Conservation (phyloP, 2,888 invertebrate genomes). For the Brachypterus glaber region DNA sequence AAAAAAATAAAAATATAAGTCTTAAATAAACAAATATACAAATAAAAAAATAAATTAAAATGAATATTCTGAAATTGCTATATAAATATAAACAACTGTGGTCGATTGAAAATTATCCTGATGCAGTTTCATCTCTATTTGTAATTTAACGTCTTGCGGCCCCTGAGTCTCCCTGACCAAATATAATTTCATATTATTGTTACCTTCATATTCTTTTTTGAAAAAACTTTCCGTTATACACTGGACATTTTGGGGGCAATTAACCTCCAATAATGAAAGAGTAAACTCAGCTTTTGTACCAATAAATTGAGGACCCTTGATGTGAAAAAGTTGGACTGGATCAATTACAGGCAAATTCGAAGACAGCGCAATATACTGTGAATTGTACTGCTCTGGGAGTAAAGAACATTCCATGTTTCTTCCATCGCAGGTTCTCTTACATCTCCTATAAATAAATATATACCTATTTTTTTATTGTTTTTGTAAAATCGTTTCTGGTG, state of each 20-base stretch:
- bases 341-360: conserved; percentile 61
- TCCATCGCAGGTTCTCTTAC: conserved; percentile 62
- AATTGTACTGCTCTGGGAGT: conserved; percentile 78
- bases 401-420: conserved; percentile 67
- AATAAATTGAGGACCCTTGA: conserved; percentile 69
- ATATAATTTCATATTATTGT: conserved; percentile 67
- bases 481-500: no score
- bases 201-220: conserved; percentile 36
- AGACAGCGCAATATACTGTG: conserved; percentile 88
- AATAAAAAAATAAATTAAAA: conserved; percentile 47
- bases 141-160: conserved; percentile 84
- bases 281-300: conserved; percentile 65
- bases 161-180: conserved; percentile 67
- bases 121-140: conserved; percentile 77
- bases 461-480: no score
- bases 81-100: conserved; percentile 72
- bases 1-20: no score
- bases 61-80: conserved; percentile 76
- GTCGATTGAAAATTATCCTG: conserved; percentile 65
- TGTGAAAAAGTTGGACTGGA: conserved; percentile 72
- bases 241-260: conserved; percentile 51
- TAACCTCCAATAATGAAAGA: conserved; percentile 57
- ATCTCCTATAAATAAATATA: conserved; percentile 56
- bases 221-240: conserved; percentile 38
- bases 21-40: no score